Conservation (phyloP, 2,888 invertebrate genomes). For the Parnassius smintheus region DNA sequence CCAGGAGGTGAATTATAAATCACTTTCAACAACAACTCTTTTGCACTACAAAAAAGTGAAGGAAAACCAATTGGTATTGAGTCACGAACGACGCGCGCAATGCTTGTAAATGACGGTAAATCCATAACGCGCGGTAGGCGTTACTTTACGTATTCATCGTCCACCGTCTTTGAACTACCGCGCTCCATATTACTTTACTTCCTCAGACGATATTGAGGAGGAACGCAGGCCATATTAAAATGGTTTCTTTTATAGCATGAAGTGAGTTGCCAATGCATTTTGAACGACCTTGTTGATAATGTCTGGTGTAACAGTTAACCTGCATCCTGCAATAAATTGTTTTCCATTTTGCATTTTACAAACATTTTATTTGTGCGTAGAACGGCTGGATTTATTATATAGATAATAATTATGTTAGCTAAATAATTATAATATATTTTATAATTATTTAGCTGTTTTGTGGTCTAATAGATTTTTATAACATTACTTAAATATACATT, state of each 20-base stretch:
- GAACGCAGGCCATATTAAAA: slow-evolving; percentile 29
- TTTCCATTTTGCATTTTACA: slow-evolving; percentile 4
- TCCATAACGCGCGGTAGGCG: slow-evolving; percentile 48
- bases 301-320: slow-evolving; percentile 29
- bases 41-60: slow-evolving; percentile 10
- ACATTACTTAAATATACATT: no score
- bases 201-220: slow-evolving; percentile 16
- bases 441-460: no score
- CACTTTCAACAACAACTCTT: slow-evolving; percentile 11
- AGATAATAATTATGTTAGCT: no score
- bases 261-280: slow-evolving; percentile 33
- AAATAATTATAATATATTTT: no score
- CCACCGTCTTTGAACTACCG: slow-evolving; percentile 48
- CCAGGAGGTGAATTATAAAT: slow-evolving; percentile 2
- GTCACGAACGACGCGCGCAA: slow-evolving; percentile 55
- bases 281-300: slow-evolving; percentile 42
- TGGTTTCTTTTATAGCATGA: slow-evolving; percentile 32
- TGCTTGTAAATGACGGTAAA: slow-evolving; percentile 56
- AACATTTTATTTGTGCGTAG: no score
- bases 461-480: no score
- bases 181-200: slow-evolving; percentile 28
- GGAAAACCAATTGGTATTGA: slow-evolving; percentile 32
- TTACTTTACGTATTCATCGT: slow-evolving; percentile 54
- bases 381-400: no score
- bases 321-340: slow-evolving; percentile 23